Conservation (phyloP, 2,113 vertebrate species). For the Pipa parva region DNA sequence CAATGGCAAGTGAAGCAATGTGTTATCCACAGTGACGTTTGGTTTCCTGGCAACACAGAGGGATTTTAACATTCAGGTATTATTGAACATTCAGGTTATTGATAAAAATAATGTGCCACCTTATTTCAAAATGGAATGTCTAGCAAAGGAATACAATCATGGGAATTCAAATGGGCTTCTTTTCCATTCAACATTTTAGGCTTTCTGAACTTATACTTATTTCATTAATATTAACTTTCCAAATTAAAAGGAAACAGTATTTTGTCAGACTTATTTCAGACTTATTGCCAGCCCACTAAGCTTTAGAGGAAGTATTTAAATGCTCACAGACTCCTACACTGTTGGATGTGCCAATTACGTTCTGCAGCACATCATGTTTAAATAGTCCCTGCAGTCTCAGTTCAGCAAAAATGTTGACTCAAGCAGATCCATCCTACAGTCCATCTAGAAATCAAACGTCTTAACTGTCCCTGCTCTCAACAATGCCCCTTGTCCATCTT, state of each 20-base stretch:
- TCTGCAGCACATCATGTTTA: slow-evolving; percentile 64
- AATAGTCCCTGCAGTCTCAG: slow-evolving; percentile 50
- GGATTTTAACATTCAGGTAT: too few species aligned
- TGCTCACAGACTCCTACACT: slow-evolving; percentile 59
- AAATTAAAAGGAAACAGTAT: slow-evolving; percentile 54
- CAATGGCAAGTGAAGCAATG: too few species aligned
- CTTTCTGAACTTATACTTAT: slow-evolving; percentile 46
- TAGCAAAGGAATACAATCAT: neutral
- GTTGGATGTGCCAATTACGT: slow-evolving; percentile 63
- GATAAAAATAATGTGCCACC: neutral
- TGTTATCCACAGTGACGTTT: too few species aligned
- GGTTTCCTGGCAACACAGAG: too few species aligned
- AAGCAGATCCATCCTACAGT: slow-evolving; percentile 67
- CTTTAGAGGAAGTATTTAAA: slow-evolving; percentile 56
- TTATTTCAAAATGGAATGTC: neutral
- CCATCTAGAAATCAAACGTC: slow-evolving; percentile 67
- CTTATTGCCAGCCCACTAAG: slow-evolving; percentile 40
- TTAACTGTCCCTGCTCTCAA: slow-evolving; percentile 58
- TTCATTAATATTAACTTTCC: slow-evolving; percentile 55
- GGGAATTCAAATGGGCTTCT: neutral
- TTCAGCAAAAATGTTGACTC: slow-evolving; percentile 63
- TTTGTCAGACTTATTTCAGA: slow-evolving; percentile 43
- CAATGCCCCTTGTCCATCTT: slow-evolving; percentile 72
- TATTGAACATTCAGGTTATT: neutral
- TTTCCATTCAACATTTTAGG: slow-evolving; percentile 11